Conservation (phyloP, 2,888 invertebrate genomes). For the Drosophila percnosoma region DNA sequence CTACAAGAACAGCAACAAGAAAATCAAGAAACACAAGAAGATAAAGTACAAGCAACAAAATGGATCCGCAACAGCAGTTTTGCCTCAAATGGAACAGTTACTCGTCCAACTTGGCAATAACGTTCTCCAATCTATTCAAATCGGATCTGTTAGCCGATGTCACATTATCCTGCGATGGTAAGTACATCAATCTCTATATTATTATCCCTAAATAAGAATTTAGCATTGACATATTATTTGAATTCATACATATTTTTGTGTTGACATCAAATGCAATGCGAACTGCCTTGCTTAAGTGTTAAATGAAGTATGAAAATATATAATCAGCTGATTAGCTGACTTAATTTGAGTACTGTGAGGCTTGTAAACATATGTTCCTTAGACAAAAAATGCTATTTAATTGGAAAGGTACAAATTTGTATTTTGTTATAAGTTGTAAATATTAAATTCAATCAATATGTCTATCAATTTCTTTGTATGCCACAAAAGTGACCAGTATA, state of each 20-base stretch:
- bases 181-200: conserved; percentile 81
- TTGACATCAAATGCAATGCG: conserved; percentile 20
- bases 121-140: conserved; percentile 96
- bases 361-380: background rate
- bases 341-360: background rate
- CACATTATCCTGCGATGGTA: conserved; percentile 96
- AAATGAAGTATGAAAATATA: background rate
- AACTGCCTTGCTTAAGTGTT: background rate
- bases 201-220: background rate
- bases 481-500: background rate
- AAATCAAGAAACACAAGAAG: conserved; percentile 14
- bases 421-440: background rate
- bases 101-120: conserved; percentile 95
- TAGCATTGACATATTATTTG: background rate
- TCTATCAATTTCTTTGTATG: background rate
- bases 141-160: conserved; percentile 97
- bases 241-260: background rate
- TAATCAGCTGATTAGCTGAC: background rate
- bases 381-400: background rate
- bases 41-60: conserved; percentile 82
- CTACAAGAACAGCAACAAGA: conserved; percentile 5
- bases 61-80: conserved; percentile 98
- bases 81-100: conserved; percentile 98
- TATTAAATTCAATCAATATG: background rate
- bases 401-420: background rate